These are phyloP conservation scores for Saguinus imperator DNA, from an alignment of 2,113 vertebrate species.

Conservation along the genomic window DNA sequence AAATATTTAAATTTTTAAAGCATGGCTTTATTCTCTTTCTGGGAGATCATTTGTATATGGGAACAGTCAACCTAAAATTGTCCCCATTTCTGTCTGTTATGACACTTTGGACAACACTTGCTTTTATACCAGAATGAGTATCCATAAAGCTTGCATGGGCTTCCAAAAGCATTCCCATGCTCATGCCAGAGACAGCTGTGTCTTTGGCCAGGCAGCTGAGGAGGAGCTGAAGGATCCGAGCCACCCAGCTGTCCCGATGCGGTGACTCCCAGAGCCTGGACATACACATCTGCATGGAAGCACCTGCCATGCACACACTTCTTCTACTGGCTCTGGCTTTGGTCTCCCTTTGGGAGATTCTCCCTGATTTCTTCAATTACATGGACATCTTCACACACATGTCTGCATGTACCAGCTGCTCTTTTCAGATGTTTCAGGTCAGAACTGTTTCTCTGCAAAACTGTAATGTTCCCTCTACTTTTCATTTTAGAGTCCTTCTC, in stretches of 20 bases:
- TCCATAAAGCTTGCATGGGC: background rate
- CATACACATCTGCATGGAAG: background rate
- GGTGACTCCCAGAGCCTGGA: background rate
- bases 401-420: background rate
- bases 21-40: background rate
- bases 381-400: background rate
- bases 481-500: background rate
- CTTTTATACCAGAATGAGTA: background rate
- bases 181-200: background rate
- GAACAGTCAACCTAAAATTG: background rate
- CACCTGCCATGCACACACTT: accelerated
- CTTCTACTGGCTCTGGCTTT: background rate
- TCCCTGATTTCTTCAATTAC: background rate
- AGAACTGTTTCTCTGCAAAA: background rate
- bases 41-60: background rate
- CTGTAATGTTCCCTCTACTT: background rate
- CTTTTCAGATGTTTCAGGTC: background rate
- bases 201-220: background rate
- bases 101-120: background rate
- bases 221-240: background rate
- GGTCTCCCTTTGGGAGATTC: background rate
- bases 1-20: background rate
- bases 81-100: background rate
- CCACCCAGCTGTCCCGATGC: background rate
- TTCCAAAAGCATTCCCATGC: background rate